Percentiles rank a stretch among this genome's conserved stretches.
Evolutionary conservation across 1,140 invertebrate genomes (phyloP).

Genomic region (Sinella curviseta): DNA sequence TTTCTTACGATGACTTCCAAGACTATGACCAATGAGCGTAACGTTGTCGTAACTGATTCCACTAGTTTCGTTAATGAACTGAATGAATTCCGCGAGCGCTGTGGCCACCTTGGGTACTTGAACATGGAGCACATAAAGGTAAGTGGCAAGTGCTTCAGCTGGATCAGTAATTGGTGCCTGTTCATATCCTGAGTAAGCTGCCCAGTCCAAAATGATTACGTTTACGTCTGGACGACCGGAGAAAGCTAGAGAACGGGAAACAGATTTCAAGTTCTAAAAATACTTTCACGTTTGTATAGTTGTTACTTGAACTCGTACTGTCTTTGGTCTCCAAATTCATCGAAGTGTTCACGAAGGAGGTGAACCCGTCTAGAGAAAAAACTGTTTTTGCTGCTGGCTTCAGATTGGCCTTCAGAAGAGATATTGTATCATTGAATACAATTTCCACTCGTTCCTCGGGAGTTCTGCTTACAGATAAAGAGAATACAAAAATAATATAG

Average conservation of each 20-base stretch:
- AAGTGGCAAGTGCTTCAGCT: not conserved
- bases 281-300: too few relatives aligned
- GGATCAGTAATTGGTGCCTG: not conserved
- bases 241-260: not conserved
- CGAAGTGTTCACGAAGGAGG: not conserved
- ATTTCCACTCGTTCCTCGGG: not conserved
- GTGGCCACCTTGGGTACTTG: not conserved
- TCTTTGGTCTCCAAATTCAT: not conserved
- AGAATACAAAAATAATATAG: not conserved
- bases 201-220: not conserved
- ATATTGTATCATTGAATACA: not conserved
- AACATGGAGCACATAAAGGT: not conserved
- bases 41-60: not conserved
- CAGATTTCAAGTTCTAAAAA: too few relatives aligned
- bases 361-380: not conserved
- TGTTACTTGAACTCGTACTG: too few relatives aligned
- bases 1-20: not conserved
- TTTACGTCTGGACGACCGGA: not conserved
- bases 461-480: not conserved
- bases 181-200: not conserved
- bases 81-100: not conserved
- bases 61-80: not conserved
- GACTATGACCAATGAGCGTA: not conserved
- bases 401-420: not conserved
- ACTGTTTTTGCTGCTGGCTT: not conserved